These are phyloP conservation scores for Pavo muticus DNA, from an alignment of 2,113 vertebrate genomes.

Conservation along the genomic window DNA sequence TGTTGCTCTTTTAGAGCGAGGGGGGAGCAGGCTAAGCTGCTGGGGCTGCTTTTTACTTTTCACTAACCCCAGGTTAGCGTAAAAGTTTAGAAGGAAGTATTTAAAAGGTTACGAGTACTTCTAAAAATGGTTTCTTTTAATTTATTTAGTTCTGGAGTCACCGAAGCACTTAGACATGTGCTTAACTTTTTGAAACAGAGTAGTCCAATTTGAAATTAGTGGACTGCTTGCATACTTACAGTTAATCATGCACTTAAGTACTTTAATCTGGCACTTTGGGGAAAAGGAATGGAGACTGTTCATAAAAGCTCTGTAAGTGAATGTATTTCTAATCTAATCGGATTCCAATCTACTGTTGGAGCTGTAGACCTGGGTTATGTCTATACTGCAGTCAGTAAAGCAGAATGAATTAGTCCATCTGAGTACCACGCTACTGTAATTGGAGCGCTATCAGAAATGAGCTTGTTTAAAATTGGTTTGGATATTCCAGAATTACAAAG, in stretches of 20 bases:
- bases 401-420: slow-evolving; percentile 36
- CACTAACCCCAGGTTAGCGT: not conserved
- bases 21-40: not conserved
- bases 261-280: slow-evolving; percentile 63
- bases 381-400: slow-evolving; percentile 1
- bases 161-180: slow-evolving; percentile 48
- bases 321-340: slow-evolving; percentile 67
- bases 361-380: slow-evolving; percentile 40
- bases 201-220: slow-evolving; percentile 57
- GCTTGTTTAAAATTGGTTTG: slow-evolving; percentile 49
- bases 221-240: slow-evolving; percentile 56
- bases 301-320: slow-evolving; percentile 29
- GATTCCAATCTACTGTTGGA: slow-evolving; percentile 49
- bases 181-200: slow-evolving; percentile 53
- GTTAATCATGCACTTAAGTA: slow-evolving; percentile 61
- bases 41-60: not conserved
- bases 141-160: slow-evolving; percentile 63
- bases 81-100: slow-evolving; percentile 6
- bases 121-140: slow-evolving; percentile 42
- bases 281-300: slow-evolving; percentile 56
- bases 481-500: slow-evolving; percentile 41
- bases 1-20: not conserved
- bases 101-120: not conserved
- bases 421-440: not conserved
- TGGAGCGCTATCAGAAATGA: slow-evolving; percentile 43